These are phyloP conservation scores for Henricia sp. DNA, from an alignment of 53 echinoderm and acorn worm species.

Conservation along the genomic window DNA sequence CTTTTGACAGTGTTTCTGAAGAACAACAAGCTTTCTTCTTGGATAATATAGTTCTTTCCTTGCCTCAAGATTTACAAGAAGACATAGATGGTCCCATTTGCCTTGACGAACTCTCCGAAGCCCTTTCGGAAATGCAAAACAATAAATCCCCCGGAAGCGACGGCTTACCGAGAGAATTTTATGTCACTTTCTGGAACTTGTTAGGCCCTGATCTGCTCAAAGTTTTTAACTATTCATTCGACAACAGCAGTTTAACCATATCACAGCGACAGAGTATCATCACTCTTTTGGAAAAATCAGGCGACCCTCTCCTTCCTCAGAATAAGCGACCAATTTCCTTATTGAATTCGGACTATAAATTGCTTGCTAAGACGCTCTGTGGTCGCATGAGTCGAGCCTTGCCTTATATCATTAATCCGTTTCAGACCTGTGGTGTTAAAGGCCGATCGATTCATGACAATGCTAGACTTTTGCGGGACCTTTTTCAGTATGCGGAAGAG, in stretches of 20 bases:
- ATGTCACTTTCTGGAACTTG: constrained; percentile 48
- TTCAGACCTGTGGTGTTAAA: constrained; percentile 44
- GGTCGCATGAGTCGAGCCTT: constrained; percentile 34
- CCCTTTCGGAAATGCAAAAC: constrained; percentile 8
- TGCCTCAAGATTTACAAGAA: not conserved
- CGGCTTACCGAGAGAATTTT: constrained; percentile 62
- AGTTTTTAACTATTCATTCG: constrained; percentile 1
- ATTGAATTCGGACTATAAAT: constrained; percentile 53
- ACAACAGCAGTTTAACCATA: not conserved
- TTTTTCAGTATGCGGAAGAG: constrained; percentile 28
- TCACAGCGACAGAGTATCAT: constrained; percentile 46
- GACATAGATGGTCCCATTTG: not conserved
- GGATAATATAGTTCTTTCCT: not conserved
- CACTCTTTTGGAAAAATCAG: constrained; percentile 50
- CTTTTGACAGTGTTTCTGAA: not conserved
- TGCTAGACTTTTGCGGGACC: constrained; percentile 31
- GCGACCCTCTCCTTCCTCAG: not conserved
- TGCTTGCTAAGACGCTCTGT: constrained; percentile 49
- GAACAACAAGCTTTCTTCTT: not conserved
- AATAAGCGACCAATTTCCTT: constrained; percentile 68
- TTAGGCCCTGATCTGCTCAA: constrained; percentile 9
- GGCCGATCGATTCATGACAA: constrained; percentile 33
- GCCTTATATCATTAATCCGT: not conserved
- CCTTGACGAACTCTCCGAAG: not conserved
- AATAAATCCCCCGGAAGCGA: constrained; percentile 57